Evolutionary conservation across 2,888 invertebrate species (phyloP), one percentile per base, ranked within the genome.

Genomic region (Troilus luridus): DNA sequence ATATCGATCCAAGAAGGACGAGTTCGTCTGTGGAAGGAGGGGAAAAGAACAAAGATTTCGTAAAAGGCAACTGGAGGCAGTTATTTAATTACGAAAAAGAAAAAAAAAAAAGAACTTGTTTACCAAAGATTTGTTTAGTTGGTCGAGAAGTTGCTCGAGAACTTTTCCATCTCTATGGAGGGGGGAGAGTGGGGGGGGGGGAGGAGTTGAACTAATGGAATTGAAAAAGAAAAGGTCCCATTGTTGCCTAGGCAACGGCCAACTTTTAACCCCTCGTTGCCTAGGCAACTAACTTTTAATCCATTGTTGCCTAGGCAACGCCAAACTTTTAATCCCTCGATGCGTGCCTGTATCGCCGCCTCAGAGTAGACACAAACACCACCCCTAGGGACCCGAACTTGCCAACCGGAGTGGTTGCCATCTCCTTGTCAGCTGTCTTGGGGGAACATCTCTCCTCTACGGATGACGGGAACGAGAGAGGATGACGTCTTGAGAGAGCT

Each of bases 71-170:
- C 27, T 41, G 72, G 41, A 77, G 72, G 72, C 72, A 77, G 72
- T 77, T 77, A 77, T 77, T 77, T 77, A 77, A 77, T 77, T 77
- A 77, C 27, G 41, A 77, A 41, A 77, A 67, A 24, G 24, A 24
- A 67, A 67, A 12, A 24, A 27, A 72, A 3, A 17, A 8, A n/a
- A 17, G 10, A 24, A 41, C 8, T 77, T 77, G 72, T 77, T 77
- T 77, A 77, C 72, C 72, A 8, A 77, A 41, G 72, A 77, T 77
- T 77, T 77, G 72, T 64, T 12, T 64, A 64, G 64, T 64, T 24
- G 64, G 64, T 77, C 72, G 72, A 77, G 72, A 77, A 77, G 72
- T 77, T 77, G 41, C 17, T 17, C 0, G 2, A 77, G 72, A 77
- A 77, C 72, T 77, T 77, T 41, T 41, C 72, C 72, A 77, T 77